A percentile compares a stretch with the other conserved stretches of the same genome.
These are phyloP conservation scores for Aphelocoma californica DNA, from an alignment of 2,797 vertebrate species.

Conservation along the genomic window DNA sequence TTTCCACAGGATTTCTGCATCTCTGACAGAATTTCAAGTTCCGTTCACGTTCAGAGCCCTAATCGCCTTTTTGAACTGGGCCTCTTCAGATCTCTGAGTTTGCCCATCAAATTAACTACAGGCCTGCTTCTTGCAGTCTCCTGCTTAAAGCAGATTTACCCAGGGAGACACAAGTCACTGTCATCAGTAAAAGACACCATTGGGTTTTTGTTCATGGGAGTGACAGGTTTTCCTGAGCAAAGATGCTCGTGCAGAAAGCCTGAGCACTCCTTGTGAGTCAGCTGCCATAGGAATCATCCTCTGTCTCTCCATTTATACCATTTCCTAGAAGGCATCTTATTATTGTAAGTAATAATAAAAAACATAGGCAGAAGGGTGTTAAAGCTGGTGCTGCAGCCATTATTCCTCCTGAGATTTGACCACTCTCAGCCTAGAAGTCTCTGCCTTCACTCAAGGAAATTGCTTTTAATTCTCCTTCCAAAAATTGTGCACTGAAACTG, in stretches of 20 bases:
- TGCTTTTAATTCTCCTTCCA: not conserved
- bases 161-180: fast-evolving
- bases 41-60: not conserved
- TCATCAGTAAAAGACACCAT: not conserved
- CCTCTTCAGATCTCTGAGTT: not conserved
- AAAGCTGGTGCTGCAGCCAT: not conserved
- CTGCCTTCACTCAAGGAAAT: not conserved
- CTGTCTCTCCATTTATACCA: not conserved
- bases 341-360: not conserved
- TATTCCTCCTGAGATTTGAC: not conserved
- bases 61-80: not conserved
- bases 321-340: not conserved
- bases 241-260: not conserved
- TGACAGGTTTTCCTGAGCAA: not conserved
- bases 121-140: not conserved
- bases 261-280: not conserved
- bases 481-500: not conserved
- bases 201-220: fast-evolving
- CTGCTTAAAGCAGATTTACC: not conserved
- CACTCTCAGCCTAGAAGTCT: not conserved
- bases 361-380: not conserved
- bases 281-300: not conserved
- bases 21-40: not conserved
- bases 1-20: not conserved
- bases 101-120: not conserved